phyloP scores from a whole-genome alignment of 2,113 vertebrate genomes.

The Ophthalmolycus amberensis region DNA sequence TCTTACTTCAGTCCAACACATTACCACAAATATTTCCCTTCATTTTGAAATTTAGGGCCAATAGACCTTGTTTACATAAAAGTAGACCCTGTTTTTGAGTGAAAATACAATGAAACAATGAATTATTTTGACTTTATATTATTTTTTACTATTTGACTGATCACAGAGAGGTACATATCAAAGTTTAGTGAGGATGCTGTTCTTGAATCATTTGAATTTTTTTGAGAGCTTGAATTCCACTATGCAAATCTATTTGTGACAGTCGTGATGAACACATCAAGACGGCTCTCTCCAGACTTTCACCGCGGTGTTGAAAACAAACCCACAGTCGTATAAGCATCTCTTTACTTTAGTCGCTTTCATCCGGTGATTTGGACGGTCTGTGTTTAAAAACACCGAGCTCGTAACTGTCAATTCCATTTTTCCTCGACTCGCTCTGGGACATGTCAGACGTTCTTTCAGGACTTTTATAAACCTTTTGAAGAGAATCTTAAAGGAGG shows the following conservation, averaged over 20 bases:
- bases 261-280: constrained; percentile 16
- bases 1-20: no score
- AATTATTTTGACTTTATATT: no score
- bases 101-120: no score
- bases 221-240: background rate
- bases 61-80: no score
- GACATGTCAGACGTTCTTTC: constrained; percentile 24
- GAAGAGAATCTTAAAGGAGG: constrained; percentile 1
- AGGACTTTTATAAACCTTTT: constrained; percentile 12
- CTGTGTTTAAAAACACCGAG: background rate
- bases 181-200: no score
- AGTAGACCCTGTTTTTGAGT: no score
- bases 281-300: background rate
- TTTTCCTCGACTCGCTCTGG: constrained; percentile 4
- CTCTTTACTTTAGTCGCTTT: constrained; percentile 7
- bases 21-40: no score
- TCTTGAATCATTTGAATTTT: no score
- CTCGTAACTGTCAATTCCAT: constrained; percentile 23
- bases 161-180: no score
- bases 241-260: background rate
- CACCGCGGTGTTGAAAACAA: constrained; percentile 3
- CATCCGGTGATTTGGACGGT: background rate
- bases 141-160: no score
- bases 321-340: background rate
- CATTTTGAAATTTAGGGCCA: no score